Base-by-base conservation (phyloP, 2,888 invertebrate species). In the Orthosia incerta region DNA sequence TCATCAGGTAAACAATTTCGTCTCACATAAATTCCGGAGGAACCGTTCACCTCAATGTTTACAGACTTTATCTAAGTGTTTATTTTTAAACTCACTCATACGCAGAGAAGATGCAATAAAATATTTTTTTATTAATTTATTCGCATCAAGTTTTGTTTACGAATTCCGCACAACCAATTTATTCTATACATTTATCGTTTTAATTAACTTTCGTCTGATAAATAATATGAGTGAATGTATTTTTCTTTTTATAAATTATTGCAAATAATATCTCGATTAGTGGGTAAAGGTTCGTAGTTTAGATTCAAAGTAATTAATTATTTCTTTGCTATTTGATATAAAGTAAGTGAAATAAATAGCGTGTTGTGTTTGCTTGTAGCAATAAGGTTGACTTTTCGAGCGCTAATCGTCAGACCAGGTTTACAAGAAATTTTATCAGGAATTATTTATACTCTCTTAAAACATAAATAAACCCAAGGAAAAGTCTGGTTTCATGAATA, bases 61-160 rank as follows among this genome's bases (percentile, higher is more conserved):
- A 89, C 88, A 66, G 80, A 81, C 88, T 89, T 90, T 91, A 93
- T 92, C 90, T 86, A 85, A 78, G 74, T 80, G 83, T 80, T 87
- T 91, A 90, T 91, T 90, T 92, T 91, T 89, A 88, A 89, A 89
- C 86, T 77, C 83, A 80, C 74, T 84, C 76, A 78, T 67, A 76
- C 91, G 90, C 91, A 91, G 72, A 78, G 64, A 81, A 83, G 83
- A 81, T 79, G 87, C 86, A 92, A 93, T 92, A 91, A 92, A 90
- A 93, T 89, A 91, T 81, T 90, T 73, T 75, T 74, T 76, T 86
- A 93, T 92, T 92, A 91, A 93, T 91, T 90, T 92, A 90, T 91
- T 75, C 53, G 88, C 89, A 91, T 88, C 89, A 89, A 90, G 90
- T 90, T 91, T 90, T 94, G 94, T 95, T 95, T 94, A 91, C 85